Conservation (phyloP, 2,888 invertebrate genomes). For the Meliscaeva auricollis region DNA sequence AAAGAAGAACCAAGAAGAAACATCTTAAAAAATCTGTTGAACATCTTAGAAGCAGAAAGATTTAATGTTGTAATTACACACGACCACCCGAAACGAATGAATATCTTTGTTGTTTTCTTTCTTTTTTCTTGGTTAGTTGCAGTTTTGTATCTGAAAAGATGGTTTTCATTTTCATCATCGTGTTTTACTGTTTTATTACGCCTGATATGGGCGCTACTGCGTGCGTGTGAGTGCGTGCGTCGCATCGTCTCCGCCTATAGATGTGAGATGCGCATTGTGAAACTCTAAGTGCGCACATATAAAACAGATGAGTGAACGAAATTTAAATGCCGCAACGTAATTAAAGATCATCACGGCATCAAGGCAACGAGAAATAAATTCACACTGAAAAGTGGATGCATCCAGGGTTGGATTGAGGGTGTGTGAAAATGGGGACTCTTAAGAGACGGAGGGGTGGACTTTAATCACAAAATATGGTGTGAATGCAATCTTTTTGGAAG, state of each 20-base stretch:
- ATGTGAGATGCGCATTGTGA: conserved; percentile 68
- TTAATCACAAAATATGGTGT: too few species aligned
- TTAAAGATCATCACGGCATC: conserved; percentile 68
- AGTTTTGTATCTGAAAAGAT: conserved; percentile 34
- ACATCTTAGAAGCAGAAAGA: conserved; percentile 62
- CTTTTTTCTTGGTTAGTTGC: background rate
- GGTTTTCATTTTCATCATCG: conserved; percentile 3
- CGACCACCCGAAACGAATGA: conserved; percentile 69
- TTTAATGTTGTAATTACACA: conserved; percentile 71
- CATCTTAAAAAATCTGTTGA: conserved; percentile 62
- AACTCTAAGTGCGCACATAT: conserved; percentile 70
- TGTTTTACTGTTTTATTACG: background rate
- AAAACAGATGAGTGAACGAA: conserved; percentile 76
- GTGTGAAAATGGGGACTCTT: background rate
- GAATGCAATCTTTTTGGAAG: too few species aligned
- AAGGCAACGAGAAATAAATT: conserved; percentile 44
- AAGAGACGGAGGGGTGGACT: too few species aligned
- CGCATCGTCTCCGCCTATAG: background rate
- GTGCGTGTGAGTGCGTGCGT: conserved; percentile 3
- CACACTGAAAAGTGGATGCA: conserved; percentile 12
- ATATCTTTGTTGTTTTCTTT: background rate
- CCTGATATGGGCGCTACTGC: conserved; percentile 1
- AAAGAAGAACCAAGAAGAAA: conserved; percentile 12
- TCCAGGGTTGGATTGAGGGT: background rate
- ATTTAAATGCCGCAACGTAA: conserved; percentile 75